These are phyloP conservation scores for Saccopteryx leptura DNA, from an alignment of 2,113 vertebrate species.

Conservation along the genomic window DNA sequence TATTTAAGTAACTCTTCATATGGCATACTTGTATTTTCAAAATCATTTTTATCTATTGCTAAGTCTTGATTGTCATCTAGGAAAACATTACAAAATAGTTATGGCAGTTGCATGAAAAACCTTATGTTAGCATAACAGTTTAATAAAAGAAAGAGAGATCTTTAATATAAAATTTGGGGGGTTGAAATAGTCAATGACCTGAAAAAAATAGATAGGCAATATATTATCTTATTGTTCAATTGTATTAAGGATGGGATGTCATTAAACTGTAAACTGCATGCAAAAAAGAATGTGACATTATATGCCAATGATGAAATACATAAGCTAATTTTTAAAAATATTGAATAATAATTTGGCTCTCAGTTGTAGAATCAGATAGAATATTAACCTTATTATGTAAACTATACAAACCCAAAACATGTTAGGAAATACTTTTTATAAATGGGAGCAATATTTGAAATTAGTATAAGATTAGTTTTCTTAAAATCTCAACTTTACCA, in stretches of 20 bases:
- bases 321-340: constrained; percentile 39
- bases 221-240: not conserved
- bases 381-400: constrained; percentile 13
- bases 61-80: constrained; percentile 2
- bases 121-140: not conserved
- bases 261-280: constrained; percentile 18
- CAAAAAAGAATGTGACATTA: not conserved
- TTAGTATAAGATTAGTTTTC: not conserved
- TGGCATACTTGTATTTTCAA: not conserved
- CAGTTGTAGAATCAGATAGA: not conserved
- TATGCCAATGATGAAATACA: not conserved
- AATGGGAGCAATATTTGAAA: not conserved
- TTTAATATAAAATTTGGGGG: not conserved
- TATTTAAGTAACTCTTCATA: not conserved
- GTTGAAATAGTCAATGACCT: constrained; percentile 11
- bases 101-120: not conserved
- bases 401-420: constrained; percentile 16
- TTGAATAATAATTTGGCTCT: not conserved
- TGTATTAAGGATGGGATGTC: not conserved
- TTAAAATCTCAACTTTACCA: not conserved
- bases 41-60: constrained; percentile 5
- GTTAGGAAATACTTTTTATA: constrained; percentile 28
- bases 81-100: constrained; percentile 13
- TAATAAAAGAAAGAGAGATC: constrained; percentile 45
- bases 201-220: not conserved